A percentile compares a stretch with the other conserved stretches of the same genome.
Evolutionary conservation across 2,113 vertebrate species (phyloP).

Genomic region (Empidonax traillii): DNA sequence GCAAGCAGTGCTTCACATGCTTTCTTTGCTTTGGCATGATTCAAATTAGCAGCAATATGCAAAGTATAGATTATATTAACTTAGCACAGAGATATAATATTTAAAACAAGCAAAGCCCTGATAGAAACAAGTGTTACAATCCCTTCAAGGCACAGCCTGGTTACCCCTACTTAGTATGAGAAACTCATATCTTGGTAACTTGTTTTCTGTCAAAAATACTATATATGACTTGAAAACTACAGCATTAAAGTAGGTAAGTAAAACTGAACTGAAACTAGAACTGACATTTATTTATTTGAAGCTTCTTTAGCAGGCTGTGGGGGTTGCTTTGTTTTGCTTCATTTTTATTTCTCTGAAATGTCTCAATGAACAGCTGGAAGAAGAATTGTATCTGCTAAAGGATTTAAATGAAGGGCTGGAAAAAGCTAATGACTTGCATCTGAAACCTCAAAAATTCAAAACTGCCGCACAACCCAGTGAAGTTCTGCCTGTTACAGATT

Average conservation of each 20-base stretch:
- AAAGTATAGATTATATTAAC: not conserved
- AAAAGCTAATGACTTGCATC: conserved; percentile 8
- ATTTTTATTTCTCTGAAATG: not conserved
- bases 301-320: not conserved
- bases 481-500: not conserved
- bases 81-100: not conserved
- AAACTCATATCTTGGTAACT: not conserved
- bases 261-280: not conserved
- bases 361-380: not conserved
- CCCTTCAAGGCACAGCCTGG: not conserved
- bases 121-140: not conserved
- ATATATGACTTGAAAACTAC: not conserved
- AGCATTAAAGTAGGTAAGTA: not conserved
- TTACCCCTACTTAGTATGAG: not conserved
- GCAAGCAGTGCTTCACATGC: not conserved
- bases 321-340: not conserved
- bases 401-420: not conserved
- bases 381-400: not conserved
- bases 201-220: not conserved
- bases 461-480: not conserved
- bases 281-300: not conserved
- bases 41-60: not conserved
- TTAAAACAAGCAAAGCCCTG: not conserved
- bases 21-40: not conserved
- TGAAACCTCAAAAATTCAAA: conserved; percentile 18